A percentile compares a stretch with the other conserved stretches of the same genome.
These are phyloP conservation scores for Deilephila elpenor DNA, from an alignment of 2,888 invertebrate species.

Conservation along the genomic window DNA sequence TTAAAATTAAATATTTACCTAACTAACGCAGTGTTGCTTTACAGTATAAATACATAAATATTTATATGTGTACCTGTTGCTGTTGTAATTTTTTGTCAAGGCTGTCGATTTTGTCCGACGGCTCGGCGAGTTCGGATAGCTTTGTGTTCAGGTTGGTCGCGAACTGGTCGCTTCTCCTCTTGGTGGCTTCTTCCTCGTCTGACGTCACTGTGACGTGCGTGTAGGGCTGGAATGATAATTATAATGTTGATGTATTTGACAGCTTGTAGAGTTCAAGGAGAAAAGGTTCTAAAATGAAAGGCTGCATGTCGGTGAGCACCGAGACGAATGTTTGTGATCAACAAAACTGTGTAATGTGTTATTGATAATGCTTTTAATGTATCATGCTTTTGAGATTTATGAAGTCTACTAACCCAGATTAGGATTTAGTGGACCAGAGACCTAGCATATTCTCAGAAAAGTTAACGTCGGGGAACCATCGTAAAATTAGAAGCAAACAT, in stretches of 20 bases:
- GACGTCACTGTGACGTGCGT: constrained; percentile 89
- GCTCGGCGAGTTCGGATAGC: constrained; percentile 68
- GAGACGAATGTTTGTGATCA: too few species aligned
- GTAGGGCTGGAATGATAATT: constrained; percentile 82
- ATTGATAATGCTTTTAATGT: too few species aligned
- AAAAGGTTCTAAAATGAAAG: too few species aligned
- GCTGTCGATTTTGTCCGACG: constrained; percentile 78
- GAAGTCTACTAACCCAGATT: too few species aligned
- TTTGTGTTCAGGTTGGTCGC: constrained; percentile 84
- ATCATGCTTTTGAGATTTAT: too few species aligned
- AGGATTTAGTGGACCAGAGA: too few species aligned
- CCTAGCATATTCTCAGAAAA: too few species aligned
- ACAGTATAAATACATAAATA: constrained; percentile 8
- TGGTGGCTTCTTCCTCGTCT: constrained; percentile 91
- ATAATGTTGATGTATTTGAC: background rate
- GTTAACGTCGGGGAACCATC: too few species aligned
- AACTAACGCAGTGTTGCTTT: background rate
- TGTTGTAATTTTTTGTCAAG: constrained; percentile 87
- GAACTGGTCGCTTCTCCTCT: constrained; percentile 75
- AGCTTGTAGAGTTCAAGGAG: too few species aligned
- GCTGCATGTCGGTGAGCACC: too few species aligned
- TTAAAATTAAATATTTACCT: background rate
- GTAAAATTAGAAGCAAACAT: too few species aligned
- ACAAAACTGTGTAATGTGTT: too few species aligned
- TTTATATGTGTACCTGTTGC: constrained; percentile 81